Evolutionary conservation across 2,888 invertebrate species (phyloP), one percentile per base, ranked within the genome.

Genomic region (Trichacis sp.): DNA sequence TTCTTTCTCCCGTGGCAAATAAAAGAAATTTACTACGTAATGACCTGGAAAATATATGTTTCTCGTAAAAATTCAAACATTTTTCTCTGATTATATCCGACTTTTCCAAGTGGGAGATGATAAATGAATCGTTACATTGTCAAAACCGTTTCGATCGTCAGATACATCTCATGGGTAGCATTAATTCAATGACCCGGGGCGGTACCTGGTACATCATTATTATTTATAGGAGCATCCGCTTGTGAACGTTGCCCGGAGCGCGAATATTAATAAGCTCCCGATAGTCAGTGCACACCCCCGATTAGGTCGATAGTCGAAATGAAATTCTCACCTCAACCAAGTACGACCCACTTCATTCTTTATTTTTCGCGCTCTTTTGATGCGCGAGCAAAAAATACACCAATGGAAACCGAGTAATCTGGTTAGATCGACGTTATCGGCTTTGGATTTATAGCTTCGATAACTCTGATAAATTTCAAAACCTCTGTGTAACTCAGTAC

Each of bases 291-390:
- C 57, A 62, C 62, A 66, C 66, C 66, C 65, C 62, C 62, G 66
- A 66, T 66, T 62, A 62, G 66, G 54, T 62, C 66, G 66, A 66
- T 66, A 66, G 66, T 66, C 66, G 62, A 66, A 66, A 66, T 66
- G 66, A 66, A 66, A 66, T 62, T 64, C 58, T 64, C 64, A 64
- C 59, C 55, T 64, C 56, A 57, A 60, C 57, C 56, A 61, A 54
- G 57, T 54, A 59, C 61, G 50, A 61, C 49, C 52, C 49, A 45
- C 57, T 57, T 52, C 57, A 54, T 54, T 57, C 50, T 64, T 33
- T 61, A 60, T 61, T 38, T 36, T 61, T 61, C 59, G 33, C 52
- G 56, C 55, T 9, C 33, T 43, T 60, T 56, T 65, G n/a, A n/a
- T n/a, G n/a, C 52, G 50, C 56, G 43, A 24, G 24, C 24, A 24